Evolutionary conservation across 1,140 invertebrate genomes (phyloP).

Genomic region (Eumaeus atala): DNA sequence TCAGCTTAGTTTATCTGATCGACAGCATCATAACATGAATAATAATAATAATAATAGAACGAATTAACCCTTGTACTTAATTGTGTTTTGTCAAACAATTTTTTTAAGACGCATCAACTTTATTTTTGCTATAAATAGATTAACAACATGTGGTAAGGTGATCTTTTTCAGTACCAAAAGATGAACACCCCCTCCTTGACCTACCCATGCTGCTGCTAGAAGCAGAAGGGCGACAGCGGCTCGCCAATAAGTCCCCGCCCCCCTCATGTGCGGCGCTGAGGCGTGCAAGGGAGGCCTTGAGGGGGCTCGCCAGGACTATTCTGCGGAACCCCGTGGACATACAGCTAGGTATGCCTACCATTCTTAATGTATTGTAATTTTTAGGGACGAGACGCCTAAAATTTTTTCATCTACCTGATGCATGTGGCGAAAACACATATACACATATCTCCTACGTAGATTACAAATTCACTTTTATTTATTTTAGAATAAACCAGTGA

Average conservation of each 20-base stretch:
- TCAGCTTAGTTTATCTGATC: no score
- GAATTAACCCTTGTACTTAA: no score
- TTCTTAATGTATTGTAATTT: neutral
- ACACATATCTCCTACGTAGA: neutral
- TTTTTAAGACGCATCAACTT: no score
- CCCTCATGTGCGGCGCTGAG: slow-evolving; percentile 31
- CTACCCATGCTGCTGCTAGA: slow-evolving; percentile 33
- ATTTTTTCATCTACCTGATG: no score
- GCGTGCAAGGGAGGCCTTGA: slow-evolving; percentile 36
- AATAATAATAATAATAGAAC: no score
- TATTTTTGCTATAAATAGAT: no score
- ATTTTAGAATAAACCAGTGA: no score
- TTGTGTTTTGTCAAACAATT: no score
- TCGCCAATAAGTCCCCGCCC: slow-evolving; percentile 25
- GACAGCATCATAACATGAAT: no score
- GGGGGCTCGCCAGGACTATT: slow-evolving; percentile 36
- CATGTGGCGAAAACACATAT: no score
- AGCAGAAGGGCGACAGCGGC: slow-evolving; percentile 17
- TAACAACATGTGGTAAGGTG: no score
- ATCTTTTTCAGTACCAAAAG: slow-evolving; percentile 5
- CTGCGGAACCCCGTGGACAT: slow-evolving; percentile 46
- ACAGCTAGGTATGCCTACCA: slow-evolving; percentile 40
- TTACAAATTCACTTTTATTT: neutral
- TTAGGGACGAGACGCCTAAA: no score
- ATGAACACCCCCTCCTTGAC: slow-evolving; percentile 27